These are phyloP conservation scores for Synergus itoensis DNA, from an alignment of 2,888 invertebrate genomes.

Conservation along the genomic window DNA sequence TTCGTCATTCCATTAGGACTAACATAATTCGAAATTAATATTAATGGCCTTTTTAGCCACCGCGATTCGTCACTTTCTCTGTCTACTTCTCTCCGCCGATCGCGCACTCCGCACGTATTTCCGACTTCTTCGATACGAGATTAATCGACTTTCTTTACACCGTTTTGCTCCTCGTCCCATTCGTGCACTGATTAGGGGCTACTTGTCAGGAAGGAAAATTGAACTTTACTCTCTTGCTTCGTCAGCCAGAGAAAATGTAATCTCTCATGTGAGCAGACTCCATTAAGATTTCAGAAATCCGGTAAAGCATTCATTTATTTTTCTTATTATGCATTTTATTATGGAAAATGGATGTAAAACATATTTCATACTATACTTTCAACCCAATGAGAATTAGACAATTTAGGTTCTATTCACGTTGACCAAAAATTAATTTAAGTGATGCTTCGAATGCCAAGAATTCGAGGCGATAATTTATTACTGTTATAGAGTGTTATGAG, in stretches of 20 bases:
- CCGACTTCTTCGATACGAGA: constrained; percentile 8
- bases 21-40: not conserved
- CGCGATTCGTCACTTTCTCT: not conserved
- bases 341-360: too few species aligned
- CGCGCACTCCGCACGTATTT: not conserved
- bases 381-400: not conserved
- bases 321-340: too few species aligned
- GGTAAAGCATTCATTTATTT: not conserved
- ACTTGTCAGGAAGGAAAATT: constrained; percentile 7
- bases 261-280: not conserved
- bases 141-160: constrained; percentile 9
- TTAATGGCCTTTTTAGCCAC: not conserved
- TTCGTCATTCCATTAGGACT: not conserved
- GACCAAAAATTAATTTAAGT: not conserved
- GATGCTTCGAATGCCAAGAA: not conserved
- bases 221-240: not conserved
- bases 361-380: too few species aligned
- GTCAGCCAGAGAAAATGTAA: constrained; percentile 6
- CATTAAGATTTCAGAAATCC: not conserved
- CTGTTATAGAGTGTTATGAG: not conserved
- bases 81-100: not conserved
- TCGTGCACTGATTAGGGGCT: not conserved
- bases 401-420: not conserved
- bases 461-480: not conserved
- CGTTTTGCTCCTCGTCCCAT: not conserved